These are phyloP conservation scores for Cassiopea andromeda DNA, from an alignment of 30 jellyfish, hydroid and myxozoan genomes.

Conservation along the genomic window DNA sequence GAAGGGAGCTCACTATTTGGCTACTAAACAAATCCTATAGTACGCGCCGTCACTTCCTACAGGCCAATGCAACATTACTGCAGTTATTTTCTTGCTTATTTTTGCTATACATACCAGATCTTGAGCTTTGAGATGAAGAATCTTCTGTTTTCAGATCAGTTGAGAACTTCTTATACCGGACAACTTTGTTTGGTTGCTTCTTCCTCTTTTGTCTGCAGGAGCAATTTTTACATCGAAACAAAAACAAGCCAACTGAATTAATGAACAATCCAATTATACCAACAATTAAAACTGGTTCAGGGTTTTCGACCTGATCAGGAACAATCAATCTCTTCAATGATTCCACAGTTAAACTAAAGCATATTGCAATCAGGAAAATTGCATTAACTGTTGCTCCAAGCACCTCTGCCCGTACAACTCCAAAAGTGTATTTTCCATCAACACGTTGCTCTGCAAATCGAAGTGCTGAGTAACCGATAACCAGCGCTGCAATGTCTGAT, in stretches of 20 bases:
- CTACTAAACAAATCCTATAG: too few species aligned
- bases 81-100: too few species aligned
- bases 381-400: slow-evolving; percentile 91
- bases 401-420: slow-evolving; percentile 89
- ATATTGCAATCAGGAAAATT: slow-evolving; percentile 81
- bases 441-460: slow-evolving; percentile 51
- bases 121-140: background rate
- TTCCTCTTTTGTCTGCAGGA: background rate
- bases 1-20: too few species aligned
- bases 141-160: background rate
- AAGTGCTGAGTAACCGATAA: slow-evolving; percentile 79
- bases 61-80: too few species aligned
- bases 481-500: slow-evolving; percentile 83
- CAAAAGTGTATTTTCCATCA: slow-evolving; percentile 77
- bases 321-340: slow-evolving; percentile 75
- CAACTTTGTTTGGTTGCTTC: background rate
- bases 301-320: slow-evolving; percentile 69
- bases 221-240: slow-evolving; percentile 69
- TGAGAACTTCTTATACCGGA: slow-evolving; percentile 1
- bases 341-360: slow-evolving; percentile 76
- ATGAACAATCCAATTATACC: slow-evolving; percentile 72
- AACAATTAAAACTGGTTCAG: slow-evolving; percentile 79
- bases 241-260: slow-evolving; percentile 70
- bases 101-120: slow-evolving; percentile 1
- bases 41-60: too few species aligned